Conservation (phyloP, 2,113 vertebrate species). For the Syngnathus scovelli region DNA sequence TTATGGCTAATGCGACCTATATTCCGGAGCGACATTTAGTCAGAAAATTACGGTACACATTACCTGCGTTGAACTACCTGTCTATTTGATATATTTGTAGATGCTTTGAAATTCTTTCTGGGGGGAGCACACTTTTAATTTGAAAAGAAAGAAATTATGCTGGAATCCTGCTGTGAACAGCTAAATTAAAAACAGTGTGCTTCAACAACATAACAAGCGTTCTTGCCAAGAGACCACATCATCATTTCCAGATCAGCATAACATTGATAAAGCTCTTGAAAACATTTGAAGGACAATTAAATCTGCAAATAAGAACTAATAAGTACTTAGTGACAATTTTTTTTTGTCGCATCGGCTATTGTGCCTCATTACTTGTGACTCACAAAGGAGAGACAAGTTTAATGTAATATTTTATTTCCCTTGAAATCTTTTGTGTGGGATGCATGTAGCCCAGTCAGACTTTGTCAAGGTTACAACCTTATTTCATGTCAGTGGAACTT, state of each 20-base stretch:
- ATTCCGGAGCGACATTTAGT: too few relatives aligned
- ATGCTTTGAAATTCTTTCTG: background rate
- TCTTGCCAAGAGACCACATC: background rate
- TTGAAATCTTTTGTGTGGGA: background rate
- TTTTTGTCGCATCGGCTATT: background rate
- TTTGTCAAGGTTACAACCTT: background rate
- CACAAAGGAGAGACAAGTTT: background rate
- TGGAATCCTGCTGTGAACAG: background rate
- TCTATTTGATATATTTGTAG: background rate
- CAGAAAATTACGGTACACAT: background rate
- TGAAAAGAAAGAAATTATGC: background rate
- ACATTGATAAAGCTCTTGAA: background rate
- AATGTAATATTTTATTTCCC: background rate
- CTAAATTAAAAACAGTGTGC: background rate
- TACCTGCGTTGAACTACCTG: background rate
- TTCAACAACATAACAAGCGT: background rate
- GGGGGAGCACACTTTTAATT: background rate
- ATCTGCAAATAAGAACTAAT: constrained; percentile 4
- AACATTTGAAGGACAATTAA: background rate
- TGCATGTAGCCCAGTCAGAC: too few relatives aligned
- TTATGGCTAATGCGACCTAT: too few relatives aligned
- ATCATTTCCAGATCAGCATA: background rate
- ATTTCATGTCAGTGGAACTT: background rate
- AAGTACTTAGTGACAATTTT: background rate
- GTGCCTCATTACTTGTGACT: background rate